Evolutionary conservation across 2,888 invertebrate species (phyloP).

Genomic region (Hanleya hanleyi): DNA sequence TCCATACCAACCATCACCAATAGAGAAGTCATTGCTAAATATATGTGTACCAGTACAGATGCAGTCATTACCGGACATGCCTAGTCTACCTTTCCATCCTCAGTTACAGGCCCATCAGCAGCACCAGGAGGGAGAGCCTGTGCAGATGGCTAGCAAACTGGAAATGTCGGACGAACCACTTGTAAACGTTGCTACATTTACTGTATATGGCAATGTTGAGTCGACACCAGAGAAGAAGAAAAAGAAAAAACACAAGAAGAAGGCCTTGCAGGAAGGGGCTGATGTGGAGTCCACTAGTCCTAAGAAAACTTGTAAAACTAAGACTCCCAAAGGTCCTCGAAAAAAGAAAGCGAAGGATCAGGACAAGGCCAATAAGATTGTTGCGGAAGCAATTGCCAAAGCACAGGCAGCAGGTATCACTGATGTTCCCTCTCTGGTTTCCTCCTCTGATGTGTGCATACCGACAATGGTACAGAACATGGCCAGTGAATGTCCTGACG

Average conservation of each 20-base stretch:
- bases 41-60: no score
- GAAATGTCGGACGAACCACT: neutral
- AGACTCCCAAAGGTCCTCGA: neutral
- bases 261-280: neutral
- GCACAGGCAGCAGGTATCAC: slow-evolving; percentile 23
- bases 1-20: no score
- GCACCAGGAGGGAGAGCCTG: neutral
- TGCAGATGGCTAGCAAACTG: neutral
- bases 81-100: neutral
- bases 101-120: neutral
- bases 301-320: neutral
- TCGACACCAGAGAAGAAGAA: slow-evolving; percentile 2
- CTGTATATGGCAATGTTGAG: neutral
- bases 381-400: slow-evolving; percentile 35
- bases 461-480: slow-evolving; percentile 12
- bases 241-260: neutral
- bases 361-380: slow-evolving; percentile 33
- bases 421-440: neutral
- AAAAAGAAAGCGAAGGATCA: slow-evolving; percentile 17
- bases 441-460: neutral
- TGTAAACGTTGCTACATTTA: neutral
- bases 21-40: no score
- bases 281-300: neutral
- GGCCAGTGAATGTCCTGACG: neutral
- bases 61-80: neutral